Evolutionary conservation across 2,113 vertebrate species (phyloP), one percentile per base, ranked within the genome.

Genomic region (Gymnarchus niloticus): DNA sequence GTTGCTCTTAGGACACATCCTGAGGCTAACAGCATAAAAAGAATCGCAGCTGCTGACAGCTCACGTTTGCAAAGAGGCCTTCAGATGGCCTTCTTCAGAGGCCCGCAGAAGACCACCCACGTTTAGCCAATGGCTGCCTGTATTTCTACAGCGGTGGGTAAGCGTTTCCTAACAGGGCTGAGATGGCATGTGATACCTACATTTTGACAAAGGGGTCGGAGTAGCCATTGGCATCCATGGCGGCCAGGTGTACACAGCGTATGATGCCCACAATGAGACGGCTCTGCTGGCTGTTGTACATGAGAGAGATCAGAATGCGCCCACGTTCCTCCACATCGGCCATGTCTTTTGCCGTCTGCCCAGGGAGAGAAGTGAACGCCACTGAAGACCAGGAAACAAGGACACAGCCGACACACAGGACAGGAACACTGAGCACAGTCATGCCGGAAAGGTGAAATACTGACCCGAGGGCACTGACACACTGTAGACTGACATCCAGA

Each of bases 201-300:
- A 99, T 96, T 91, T 99, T 99, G 81, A 99, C 97, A 0, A 99
- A 99, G 0, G 98, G 98, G 83, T 99, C 98, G 0, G 98, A 99
- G 92, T 99, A 99, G 85, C 98, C 98, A 0, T 99, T 99, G 86
- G 98, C 96, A 0, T 99, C 98, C 98, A 99, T 99, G 85, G 98
- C 96, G 0, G 97, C 97, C 87, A 99, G 89, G 87, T 99, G 98
- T 89, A 97, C 98, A 0, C 98, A 99, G 88, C 98, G 98, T 8
- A 98, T 91, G 0, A 99, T 95, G 17, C 98, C 98, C 2, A 99
- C 96, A 0, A 99, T 90, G 65, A 99, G 95, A 1, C 97, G 96
- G 0, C 95, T 95, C 85, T 94, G 96, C 92, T 97, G 97, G 0
- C 96, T 95, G 94, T 91, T 99, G 94, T 99, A 99, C 95, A 98